These are phyloP conservation scores for pig (Sus scrofa) DNA, from an alignment of 2,113 vertebrate species.

Conservation along the genomic window T2T-Sscrofa CM000830.6:103174501-103175000, in stretches of 20 bases:
- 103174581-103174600: background rate
- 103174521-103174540: background rate
- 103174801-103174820: constrained; percentile 5
- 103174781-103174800: background rate
- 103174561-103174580: background rate
- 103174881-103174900: too few relatives aligned
- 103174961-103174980: too few relatives aligned
- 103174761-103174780: background rate
- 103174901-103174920: too few relatives aligned
- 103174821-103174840: background rate
- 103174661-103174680: constrained; percentile 2
- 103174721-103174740: background rate
- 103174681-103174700: background rate
- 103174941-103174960: too few relatives aligned
- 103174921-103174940: too few relatives aligned
- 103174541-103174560: background rate
- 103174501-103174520: background rate
- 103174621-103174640: constrained; percentile 10
- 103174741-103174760: background rate
- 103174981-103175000: too few relatives aligned
- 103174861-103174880: background rate
- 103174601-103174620: background rate
- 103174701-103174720: constrained; percentile 21
- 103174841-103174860: background rate
- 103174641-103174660: constrained; percentile 23